Percentiles rank a stretch among this genome's conserved stretches.
Evolutionary conservation across 2,888 invertebrate genomes (phyloP).

Genomic region (Drosophila buzzatii): DNA sequence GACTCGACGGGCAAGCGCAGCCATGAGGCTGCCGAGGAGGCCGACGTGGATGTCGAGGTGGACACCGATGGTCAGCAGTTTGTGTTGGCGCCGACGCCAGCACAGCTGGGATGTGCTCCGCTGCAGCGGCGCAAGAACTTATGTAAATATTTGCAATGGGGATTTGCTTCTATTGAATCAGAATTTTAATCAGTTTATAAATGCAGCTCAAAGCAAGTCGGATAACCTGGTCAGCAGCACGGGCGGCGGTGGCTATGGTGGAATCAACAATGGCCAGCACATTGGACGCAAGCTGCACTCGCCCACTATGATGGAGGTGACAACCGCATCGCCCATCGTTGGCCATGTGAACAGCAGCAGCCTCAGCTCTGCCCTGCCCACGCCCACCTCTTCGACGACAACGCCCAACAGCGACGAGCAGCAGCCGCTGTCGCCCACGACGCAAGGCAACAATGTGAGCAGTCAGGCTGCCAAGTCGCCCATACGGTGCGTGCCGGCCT

Average conservation of each 20-base stretch:
- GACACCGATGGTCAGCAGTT: constrained; percentile 86
- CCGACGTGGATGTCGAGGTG: constrained; percentile 75
- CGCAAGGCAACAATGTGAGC: constrained; percentile 64
- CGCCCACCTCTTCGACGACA: constrained; percentile 83
- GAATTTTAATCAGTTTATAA: not conserved
- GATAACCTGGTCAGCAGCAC: constrained; percentile 47
- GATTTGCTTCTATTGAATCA: not conserved
- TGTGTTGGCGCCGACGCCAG: constrained; percentile 96
- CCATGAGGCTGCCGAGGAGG: constrained; percentile 51
- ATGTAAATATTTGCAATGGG: constrained; percentile 86
- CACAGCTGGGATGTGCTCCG: constrained; percentile 95
- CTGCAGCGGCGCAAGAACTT: constrained; percentile 94
- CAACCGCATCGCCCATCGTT: constrained; percentile 83
- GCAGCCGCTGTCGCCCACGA: constrained; percentile 86
- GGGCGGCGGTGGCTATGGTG: constrained; percentile 24
- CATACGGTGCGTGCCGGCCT: constrained; percentile 62
- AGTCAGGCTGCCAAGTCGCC: constrained; percentile 77
- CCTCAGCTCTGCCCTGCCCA: constrained; percentile 84
- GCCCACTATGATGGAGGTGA: constrained; percentile 66
- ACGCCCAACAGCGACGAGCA: constrained; percentile 86
- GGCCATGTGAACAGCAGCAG: constrained; percentile 84
- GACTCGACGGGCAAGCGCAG: constrained; percentile 66
- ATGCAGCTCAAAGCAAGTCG: constrained; percentile 72
- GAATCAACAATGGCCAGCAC: constrained; percentile 66
- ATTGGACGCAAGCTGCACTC: constrained; percentile 66